Evolutionary conservation across 1,140 invertebrate genomes (phyloP).

Genomic region (Antheraea pernyi): DNA sequence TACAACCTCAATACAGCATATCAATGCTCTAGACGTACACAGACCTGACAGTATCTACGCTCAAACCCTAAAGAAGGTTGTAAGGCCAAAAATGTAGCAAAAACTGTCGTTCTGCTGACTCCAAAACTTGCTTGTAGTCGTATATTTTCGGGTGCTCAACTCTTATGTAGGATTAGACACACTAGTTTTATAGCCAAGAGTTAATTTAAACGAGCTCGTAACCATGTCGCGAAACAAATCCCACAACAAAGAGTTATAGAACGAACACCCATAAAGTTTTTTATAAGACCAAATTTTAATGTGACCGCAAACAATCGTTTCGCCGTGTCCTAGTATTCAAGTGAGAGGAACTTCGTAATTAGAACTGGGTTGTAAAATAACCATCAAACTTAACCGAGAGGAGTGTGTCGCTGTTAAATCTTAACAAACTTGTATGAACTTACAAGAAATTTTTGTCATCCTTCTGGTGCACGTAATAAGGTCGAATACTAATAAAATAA

Average conservation of each 20-base stretch:
- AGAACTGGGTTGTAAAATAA: conserved; percentile 69
- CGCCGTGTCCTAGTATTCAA: conserved; percentile 54
- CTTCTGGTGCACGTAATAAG: conserved; percentile 3
- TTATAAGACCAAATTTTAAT: conserved; percentile 58
- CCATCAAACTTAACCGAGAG: conserved; percentile 66
- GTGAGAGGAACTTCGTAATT: conserved; percentile 66
- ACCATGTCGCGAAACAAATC: conserved; percentile 46
- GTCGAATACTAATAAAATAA: not conserved
- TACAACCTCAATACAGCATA: no score
- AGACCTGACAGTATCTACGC: no score
- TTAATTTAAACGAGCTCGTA: conserved; percentile 19
- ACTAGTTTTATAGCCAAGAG: not conserved
- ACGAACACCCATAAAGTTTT: conserved; percentile 58
- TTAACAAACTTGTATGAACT: conserved; percentile 5
- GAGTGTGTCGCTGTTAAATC: conserved; percentile 52
- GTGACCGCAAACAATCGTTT: conserved; percentile 52
- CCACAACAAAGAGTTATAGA: conserved; percentile 67
- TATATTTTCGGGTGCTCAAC: not conserved
- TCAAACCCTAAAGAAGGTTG: no score
- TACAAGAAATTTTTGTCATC: not conserved
- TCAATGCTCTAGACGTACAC: no score
- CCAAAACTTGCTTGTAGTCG: not conserved
- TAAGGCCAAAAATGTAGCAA: no score
- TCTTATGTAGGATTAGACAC: conserved; percentile 12
- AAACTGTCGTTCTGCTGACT: not conserved